phyloP scores from a whole-genome alignment of 2,797 vertebrate genomes.

The Cercopithecus diana region DNA sequence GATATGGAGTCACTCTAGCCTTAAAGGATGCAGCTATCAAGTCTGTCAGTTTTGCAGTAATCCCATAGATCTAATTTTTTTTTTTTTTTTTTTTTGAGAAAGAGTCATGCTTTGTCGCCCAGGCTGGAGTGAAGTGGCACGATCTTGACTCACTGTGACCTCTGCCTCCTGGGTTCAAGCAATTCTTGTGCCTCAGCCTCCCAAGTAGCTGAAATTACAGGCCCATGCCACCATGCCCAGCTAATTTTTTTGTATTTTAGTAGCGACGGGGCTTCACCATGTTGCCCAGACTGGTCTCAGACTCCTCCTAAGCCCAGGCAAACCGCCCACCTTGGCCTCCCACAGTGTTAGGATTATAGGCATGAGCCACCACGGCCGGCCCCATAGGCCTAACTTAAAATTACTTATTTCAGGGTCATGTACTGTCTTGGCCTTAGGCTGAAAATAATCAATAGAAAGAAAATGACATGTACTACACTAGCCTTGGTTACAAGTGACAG shows the following conservation, averaged over 20 bases:
- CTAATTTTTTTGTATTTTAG: neutral
- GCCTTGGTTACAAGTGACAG: neutral
- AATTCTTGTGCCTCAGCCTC: neutral
- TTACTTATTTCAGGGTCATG: neutral
- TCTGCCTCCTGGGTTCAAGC: neutral
- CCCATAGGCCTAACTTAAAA: neutral
- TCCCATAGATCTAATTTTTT: neutral
- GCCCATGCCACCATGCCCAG: neutral
- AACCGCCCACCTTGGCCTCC: neutral
- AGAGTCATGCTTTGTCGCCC: neutral
- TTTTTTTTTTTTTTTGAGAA: neutral
- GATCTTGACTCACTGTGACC: neutral
- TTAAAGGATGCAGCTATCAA: neutral
- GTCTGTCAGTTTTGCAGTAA: neutral
- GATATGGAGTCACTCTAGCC: neutral
- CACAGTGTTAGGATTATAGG: neutral
- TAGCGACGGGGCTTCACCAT: neutral
- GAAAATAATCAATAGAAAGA: neutral
- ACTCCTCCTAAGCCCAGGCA: neutral
- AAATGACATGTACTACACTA: neutral
- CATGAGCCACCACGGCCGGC: neutral
- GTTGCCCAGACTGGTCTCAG: neutral
- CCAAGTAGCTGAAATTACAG: neutral
- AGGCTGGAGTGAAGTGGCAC: neutral
- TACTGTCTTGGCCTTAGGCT: neutral